Conservation (phyloP, 2,888 invertebrate species). For the Didymodactylos carnosus region DNA sequence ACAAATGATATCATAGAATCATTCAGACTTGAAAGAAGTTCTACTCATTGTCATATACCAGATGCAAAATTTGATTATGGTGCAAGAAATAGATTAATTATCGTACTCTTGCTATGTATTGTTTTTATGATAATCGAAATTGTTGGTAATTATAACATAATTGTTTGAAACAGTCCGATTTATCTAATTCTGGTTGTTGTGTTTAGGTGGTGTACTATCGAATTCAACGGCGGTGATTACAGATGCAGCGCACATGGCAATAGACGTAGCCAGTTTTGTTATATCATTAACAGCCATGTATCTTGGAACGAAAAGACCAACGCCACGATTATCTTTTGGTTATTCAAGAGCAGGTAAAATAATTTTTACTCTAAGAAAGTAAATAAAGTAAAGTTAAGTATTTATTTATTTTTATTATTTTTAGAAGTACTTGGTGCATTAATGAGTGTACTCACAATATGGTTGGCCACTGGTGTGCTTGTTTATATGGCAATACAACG, state of each 20-base stretch:
- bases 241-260: slow-evolving; percentile 87
- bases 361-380: not conserved
- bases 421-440: slow-evolving; percentile 74
- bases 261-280: slow-evolving; percentile 94
- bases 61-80: not conserved
- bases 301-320: slow-evolving; percentile 61
- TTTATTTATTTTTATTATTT: too few relatives aligned
- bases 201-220: slow-evolving; percentile 45
- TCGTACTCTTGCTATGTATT: slow-evolving; percentile 69
- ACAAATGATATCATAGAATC: too few relatives aligned
- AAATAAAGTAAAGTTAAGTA: too few relatives aligned
- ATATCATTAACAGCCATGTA: slow-evolving; percentile 81
- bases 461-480: slow-evolving; percentile 86
- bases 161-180: too few relatives aligned
- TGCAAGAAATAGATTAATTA: slow-evolving; percentile 41
- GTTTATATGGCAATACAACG: slow-evolving; percentile 80
- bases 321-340: slow-evolving; percentile 66
- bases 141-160: slow-evolving; percentile 42
- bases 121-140: slow-evolving; percentile 82
- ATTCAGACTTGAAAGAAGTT: too few relatives aligned
- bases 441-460: slow-evolving; percentile 80
- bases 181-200: too few relatives aligned
- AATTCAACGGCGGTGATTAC: slow-evolving; percentile 66
- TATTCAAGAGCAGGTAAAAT: slow-evolving; percentile 53
- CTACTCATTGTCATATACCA: not conserved